phyloP scores from a whole-genome alignment of 53 echinoderm and acorn worm genomes.

The Henricia sp. region DNA sequence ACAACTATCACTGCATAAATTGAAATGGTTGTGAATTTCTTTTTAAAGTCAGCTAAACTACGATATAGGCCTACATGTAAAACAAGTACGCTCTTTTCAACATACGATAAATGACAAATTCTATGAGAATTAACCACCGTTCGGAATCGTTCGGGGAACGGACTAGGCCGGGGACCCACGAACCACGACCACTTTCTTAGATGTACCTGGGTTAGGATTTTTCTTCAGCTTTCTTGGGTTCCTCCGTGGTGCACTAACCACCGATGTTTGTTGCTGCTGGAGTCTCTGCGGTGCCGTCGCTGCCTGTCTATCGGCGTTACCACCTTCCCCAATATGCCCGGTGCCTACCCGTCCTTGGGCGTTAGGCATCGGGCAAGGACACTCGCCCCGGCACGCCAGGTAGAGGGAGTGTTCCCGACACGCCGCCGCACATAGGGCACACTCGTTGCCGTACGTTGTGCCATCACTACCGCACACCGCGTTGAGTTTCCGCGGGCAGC shows the following conservation, averaged over 20 bases:
- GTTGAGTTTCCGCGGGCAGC: constrained; percentile 64
- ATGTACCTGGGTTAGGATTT: constrained; percentile 29
- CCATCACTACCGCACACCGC: constrained; percentile 88
- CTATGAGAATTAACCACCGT: no score
- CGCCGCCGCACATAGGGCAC: constrained; percentile 71
- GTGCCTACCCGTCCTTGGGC: neutral
- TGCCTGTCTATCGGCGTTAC: neutral
- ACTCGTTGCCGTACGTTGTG: constrained; percentile 80
- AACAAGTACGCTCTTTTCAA: no score
- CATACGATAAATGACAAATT: no score
- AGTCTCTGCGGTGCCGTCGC: neutral
- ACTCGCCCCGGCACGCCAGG: constrained; percentile 39
- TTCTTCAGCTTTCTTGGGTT: constrained; percentile 29
- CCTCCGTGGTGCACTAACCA: neutral
- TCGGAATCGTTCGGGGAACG: no score
- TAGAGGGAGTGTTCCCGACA: constrained; percentile 56
- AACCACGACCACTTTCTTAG: neutral
- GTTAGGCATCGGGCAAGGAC: constrained; percentile 16
- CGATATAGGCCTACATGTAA: no score
- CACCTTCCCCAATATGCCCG: neutral
- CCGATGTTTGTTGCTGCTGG: neutral
- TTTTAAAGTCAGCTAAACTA: neutral
- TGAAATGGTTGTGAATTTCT: neutral
- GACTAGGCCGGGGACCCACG: no score
- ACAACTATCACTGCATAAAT: constrained; percentile 17